phyloP scores from a whole-genome alignment of 2,888 invertebrate genomes.

The Athalia circularis region DNA sequence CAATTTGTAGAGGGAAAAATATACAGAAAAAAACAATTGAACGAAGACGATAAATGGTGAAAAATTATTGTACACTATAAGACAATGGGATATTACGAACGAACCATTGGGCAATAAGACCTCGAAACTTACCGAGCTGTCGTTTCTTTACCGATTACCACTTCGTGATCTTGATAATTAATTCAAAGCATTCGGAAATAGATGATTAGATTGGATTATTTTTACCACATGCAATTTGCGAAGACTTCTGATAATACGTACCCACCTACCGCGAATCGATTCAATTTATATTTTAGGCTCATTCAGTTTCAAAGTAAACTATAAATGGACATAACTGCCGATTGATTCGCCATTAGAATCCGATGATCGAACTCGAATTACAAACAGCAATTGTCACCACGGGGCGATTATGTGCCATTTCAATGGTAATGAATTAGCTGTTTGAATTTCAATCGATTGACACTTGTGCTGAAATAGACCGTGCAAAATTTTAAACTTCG shows the following conservation, averaged over 20 bases:
- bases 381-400: background rate
- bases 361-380: background rate
- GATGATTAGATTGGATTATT: too few relatives aligned
- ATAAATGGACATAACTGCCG: background rate
- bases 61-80: slow-evolving; percentile 20
- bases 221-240: too few relatives aligned
- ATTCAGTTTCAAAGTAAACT: background rate
- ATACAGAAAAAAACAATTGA: slow-evolving; percentile 10
- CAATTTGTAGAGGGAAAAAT: background rate
- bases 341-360: background rate
- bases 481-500: too few relatives aligned
- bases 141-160: slow-evolving; percentile 15
- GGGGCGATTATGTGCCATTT: background rate
- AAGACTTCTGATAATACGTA: too few relatives aligned
- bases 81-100: slow-evolving; percentile 33
- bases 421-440: background rate
- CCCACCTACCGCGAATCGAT: too few relatives aligned
- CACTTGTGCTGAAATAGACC: too few relatives aligned
- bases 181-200: background rate
- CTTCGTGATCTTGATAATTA: background rate
- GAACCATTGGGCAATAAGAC: slow-evolving; percentile 32
- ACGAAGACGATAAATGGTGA: slow-evolving; percentile 27
- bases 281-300: too few relatives aligned
- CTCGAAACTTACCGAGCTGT: slow-evolving; percentile 12
- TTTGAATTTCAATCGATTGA: too few relatives aligned